A percentile compares a stretch with the other conserved stretches of the same genome.
Conservation (phyloP, 2,113 vertebrate genomes). For the Phainopepla nitens region DNA sequence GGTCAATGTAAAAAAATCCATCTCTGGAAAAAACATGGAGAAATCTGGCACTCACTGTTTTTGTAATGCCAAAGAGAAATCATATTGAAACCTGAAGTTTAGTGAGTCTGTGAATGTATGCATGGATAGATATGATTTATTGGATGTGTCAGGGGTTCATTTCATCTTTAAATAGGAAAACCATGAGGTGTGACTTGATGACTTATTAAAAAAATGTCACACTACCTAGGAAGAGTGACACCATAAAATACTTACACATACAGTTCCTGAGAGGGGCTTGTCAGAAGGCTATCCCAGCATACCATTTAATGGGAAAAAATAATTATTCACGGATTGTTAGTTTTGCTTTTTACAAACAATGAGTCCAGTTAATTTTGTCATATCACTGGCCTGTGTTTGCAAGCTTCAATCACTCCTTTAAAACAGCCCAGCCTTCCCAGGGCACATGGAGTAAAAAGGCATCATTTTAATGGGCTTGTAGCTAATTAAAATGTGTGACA, state of each 20-base stretch:
- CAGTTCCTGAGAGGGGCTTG: background rate
- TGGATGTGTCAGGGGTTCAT: background rate
- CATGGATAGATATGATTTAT: background rate
- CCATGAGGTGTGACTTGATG: background rate
- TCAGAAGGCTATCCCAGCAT: background rate
- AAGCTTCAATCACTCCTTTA: constrained; percentile 2
- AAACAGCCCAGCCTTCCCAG: background rate
- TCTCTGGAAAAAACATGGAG: background rate
- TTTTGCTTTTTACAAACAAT: background rate
- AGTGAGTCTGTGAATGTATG: background rate
- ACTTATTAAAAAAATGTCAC: background rate
- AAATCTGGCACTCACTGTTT: background rate
- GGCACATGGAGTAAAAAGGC: background rate
- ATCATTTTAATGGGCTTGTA: constrained; percentile 28
- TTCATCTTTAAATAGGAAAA: constrained; percentile 3
- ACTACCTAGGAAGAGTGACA: background rate
- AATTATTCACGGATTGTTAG: constrained; percentile 13
- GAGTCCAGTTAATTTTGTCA: background rate
- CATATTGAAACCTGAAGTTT: background rate
- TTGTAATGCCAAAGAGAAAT: background rate
- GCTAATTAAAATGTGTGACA: constrained; percentile 56
- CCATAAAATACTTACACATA: background rate
- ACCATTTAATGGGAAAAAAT: background rate
- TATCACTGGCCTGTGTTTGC: background rate
- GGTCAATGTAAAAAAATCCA: background rate